Evolutionary conservation across 2,113 vertebrate species (phyloP), one percentile per base, ranked within the genome.

Genomic region (Aramus guarauna): DNA sequence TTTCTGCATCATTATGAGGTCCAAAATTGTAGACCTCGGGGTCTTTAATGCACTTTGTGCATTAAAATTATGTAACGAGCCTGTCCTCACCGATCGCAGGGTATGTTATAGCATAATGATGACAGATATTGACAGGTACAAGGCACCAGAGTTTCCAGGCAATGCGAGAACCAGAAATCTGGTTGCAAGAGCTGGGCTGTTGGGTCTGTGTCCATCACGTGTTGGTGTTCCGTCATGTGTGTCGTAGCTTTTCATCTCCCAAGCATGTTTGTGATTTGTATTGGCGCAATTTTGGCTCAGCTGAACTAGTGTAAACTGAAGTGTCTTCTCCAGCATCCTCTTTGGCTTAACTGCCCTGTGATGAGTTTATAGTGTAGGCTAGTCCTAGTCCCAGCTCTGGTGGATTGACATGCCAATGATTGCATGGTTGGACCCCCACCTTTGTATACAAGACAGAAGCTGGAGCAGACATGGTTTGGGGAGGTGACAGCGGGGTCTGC

Each of bases 21-120:
- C 58, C 1, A 1, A 11, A 93, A 88, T 48, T 58, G 50, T 58
- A 87, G 60, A 84, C 84, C 96, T 89, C 21, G 0, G 71, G 91
- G 84, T 92, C 43, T 48, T 75, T 68, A 30, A 41, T 95, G 93
- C 53, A 21, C 71, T 53, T 12, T n/a, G 71, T 96, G 66, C 94
- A 96, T 96, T 96, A 92, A 48, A 88, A 88, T 96, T 95, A 87
- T 21, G n/a, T 94, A 94, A 90, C 0, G 2, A 88, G 85, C 26
- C 15, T 29, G 74, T 88, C 21, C 85, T 85, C 62, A 14, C 15
- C 0, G 2, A n/a, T 56, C 3, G 3, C 50, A 36, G 91, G 75
- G 67, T 6, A 23, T 50, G 75, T 56, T 4, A 1, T 3, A 47
- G 75, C 0, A 0, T 37, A 17, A 27, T 11, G 36, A 21, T 36